Conservation (phyloP, 2,113 vertebrate genomes). For the Cichladusa arquata region DNA sequence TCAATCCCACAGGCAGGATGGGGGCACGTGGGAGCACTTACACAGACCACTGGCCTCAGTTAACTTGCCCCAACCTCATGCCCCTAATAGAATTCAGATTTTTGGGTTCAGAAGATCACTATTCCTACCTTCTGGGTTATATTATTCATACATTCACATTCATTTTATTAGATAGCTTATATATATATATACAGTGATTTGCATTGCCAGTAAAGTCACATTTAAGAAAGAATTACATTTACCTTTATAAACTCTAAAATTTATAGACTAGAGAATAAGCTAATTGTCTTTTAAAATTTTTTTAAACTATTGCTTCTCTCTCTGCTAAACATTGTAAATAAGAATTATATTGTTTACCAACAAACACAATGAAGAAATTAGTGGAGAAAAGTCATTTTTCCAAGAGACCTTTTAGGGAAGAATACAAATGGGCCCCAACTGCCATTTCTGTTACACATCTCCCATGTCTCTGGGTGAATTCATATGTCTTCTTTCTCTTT, state of each 20-base stretch:
- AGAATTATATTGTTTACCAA: not conserved
- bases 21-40: not conserved
- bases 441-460: not conserved
- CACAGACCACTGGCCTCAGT: accelerated
- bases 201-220: not conserved
- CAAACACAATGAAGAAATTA: not conserved
- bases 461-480: not conserved
- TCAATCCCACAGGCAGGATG: accelerated
- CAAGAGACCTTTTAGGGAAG: not conserved
- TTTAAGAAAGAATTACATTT: not conserved
- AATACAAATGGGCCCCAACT: not conserved
- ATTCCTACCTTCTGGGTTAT: not conserved
- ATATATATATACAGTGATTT: not conserved
- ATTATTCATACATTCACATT: not conserved
- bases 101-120: not conserved
- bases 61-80: not conserved
- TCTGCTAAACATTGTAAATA: not conserved
- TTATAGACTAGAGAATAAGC: not conserved
- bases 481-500: not conserved
- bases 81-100: not conserved
- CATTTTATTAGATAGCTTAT: not conserved
- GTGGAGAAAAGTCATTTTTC: not conserved
- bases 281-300: not conserved
- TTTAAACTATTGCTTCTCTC: not conserved
- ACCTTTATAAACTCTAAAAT: not conserved